A percentile compares a stretch with the other conserved stretches of the same genome.
These are phyloP conservation scores for Carollia perspicillata DNA, from an alignment of 2,113 vertebrate genomes.

Conservation along the genomic window DNA sequence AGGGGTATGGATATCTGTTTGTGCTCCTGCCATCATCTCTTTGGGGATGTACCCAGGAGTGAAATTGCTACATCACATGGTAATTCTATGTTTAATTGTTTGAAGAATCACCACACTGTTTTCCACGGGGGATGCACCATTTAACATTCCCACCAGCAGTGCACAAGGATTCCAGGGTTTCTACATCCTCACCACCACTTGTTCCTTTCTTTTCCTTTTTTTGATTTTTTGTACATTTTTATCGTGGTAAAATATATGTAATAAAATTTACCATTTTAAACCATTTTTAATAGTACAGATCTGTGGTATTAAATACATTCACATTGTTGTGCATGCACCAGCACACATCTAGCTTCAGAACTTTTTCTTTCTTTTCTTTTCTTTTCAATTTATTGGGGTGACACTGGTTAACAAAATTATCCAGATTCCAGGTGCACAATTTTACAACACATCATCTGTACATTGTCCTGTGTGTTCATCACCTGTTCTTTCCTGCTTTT, in stretches of 20 bases:
- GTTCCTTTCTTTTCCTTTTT: background rate
- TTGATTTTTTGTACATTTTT: background rate
- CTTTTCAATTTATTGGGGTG: too few relatives aligned
- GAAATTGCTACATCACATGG: background rate
- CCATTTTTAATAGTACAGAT: too few relatives aligned
- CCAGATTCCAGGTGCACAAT: too few relatives aligned
- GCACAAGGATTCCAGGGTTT: background rate
- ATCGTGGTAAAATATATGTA: too few relatives aligned
- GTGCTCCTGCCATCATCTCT: background rate
- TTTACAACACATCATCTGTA: too few relatives aligned
- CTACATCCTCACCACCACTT: background rate
- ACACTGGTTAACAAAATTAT: too few relatives aligned
- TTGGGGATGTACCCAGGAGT: background rate
- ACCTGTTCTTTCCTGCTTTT: background rate
- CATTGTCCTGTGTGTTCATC: background rate
- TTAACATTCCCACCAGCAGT: background rate
- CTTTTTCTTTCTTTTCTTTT: too few relatives aligned
- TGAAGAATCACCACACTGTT: background rate
- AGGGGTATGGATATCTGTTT: background rate
- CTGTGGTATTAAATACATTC: too few relatives aligned
- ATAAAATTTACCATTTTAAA: too few relatives aligned
- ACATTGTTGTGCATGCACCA: too few relatives aligned
- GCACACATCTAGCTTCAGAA: too few relatives aligned
- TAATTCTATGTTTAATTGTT: background rate
- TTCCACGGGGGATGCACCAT: background rate